Percentiles rank a stretch among this genome's conserved stretches.
Evolutionary conservation across 2,113 vertebrate genomes (phyloP).

Genomic region (Pipra filicauda): DNA sequence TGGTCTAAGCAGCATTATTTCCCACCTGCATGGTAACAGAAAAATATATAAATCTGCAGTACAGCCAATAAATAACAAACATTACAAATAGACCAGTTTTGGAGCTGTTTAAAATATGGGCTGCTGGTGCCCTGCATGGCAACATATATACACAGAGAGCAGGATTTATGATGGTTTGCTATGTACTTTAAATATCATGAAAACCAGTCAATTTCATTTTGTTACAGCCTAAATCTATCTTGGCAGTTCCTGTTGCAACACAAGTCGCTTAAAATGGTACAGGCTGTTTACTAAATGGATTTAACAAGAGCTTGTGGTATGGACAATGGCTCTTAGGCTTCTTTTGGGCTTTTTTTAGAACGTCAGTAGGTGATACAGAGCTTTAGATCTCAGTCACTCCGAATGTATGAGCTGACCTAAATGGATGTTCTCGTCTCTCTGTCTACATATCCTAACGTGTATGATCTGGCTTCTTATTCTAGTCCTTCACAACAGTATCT

Average conservation of each 20-base stretch:
- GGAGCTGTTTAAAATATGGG: constrained; percentile 2
- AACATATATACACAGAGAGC: background rate
- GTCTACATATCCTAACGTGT: background rate
- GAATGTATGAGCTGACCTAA: background rate
- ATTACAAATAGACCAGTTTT: background rate
- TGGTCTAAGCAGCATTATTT: background rate
- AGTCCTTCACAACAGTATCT: background rate
- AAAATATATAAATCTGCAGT: background rate
- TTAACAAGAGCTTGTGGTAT: background rate
- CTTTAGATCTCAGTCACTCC: background rate
- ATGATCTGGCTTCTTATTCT: background rate
- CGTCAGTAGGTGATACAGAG: background rate
- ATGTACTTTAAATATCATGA: constrained; percentile 16
- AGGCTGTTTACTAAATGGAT: background rate
- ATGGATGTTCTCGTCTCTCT: background rate
- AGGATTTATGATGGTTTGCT: constrained; percentile 4
- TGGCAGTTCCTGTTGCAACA: background rate
- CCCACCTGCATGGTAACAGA: background rate
- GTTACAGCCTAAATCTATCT: constrained; percentile 9
- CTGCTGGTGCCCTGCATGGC: background rate
- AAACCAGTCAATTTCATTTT: constrained; percentile 43
- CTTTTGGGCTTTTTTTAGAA: background rate
- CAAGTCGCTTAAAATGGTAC: background rate
- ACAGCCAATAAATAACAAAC: background rate
- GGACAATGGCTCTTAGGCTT: background rate